Evolutionary conservation across 2,797 vertebrate genomes (phyloP), one percentile per base, ranked within the genome.

Genomic region (Austrolebias charrua): DNA sequence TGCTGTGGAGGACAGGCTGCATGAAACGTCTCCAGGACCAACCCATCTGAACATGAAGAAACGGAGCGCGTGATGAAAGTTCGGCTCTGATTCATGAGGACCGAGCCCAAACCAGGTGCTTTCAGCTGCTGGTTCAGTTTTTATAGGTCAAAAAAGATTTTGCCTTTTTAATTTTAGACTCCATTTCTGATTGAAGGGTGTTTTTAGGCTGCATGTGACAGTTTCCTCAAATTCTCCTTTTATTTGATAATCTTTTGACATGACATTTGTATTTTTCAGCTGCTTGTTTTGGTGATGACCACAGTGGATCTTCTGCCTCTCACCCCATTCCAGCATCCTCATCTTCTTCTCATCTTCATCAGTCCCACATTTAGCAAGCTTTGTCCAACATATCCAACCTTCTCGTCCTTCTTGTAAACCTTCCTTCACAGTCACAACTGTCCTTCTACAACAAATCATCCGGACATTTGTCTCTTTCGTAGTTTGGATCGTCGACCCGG

Each of bases 1-100:
- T 57, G 73, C 64, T 14, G 56, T 4, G 29, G 66, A 72, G 63
- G 66, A 71, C 69, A 31, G 60, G 14, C 69, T 51, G 54, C 4
- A 12, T 50, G 3, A 51, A 54, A 52, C 63, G 61, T 28, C 58
- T 40, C 40, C 51, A 24, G 12, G n/a, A 50, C 15, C n/a, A 65
- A 33, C 55, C 33, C 4, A 48, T 43, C 61, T 71, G 54, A 35
- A 63, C 47, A 40, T 51, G 24, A 69, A 40, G 4, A 47, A 20
- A 28, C 48, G 66, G 24, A 45, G 33, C 2, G 12, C 14, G 40
- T 3, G 12, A 43, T 28, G 45, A 55, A 51, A 63, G 29, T 58
- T 24, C 24, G 6, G 45, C 38, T 50, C 54, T 53, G 66, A 75
- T 65, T 69, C 20, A 55, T 55, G 40, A 65, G 31, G 8, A 59